Base-by-base conservation (phyloP, 2,113 vertebrate species). In the Dipodomys ordii region DNA sequence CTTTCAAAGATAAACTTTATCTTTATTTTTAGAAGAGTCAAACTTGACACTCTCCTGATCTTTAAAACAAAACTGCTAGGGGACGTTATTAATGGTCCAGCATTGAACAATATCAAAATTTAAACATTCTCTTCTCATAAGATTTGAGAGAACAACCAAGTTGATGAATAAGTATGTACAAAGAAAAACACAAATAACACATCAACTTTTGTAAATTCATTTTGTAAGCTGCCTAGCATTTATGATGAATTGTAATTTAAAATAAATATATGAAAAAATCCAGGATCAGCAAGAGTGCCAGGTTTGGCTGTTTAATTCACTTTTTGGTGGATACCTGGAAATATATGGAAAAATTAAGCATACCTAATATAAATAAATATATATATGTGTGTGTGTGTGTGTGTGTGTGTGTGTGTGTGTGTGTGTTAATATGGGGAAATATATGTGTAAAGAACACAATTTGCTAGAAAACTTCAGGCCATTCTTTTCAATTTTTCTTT, bases 211-310 rank as follows among this genome's bases (percentile, higher is more conserved):
- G 19, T 15, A 23, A 8, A 13, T 64, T 46, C 28, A 3, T 60
- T 57, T 6, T 60, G n/a, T 79, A 83, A 53, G 8, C 16, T 83
- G 60, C 4, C 23, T 60, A 46, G 11, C 4, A 65, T 20, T 77
- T 57, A 64, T 13, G n/a, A 68, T 91, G 23, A 3, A 35, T 80
- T 89, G 94, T 94, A 80, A 69, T 46, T 60, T 23, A 22, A 78
- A 80, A 80, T 49, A 13, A 7, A 71, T 46, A 2, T 28, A 27
- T 13, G 15, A 87, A 83, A 57, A 71, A 82, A 22, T 2, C 62
- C n/a, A 74, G 82, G 4, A 9, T 83, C 72, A 73, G 46, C 72
- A 85, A 93, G 6, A 86, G 9, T 25, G 60, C 5, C 3, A 0
- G 8, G 60, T 91, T 39, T 82, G 22, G 68, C 35, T 69, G 0